Percentiles rank a stretch among this genome's conserved stretches.
Evolutionary conservation across 23 tunicate genomes (phyloP).

Genomic region (Halocynthia roretzi): DNA sequence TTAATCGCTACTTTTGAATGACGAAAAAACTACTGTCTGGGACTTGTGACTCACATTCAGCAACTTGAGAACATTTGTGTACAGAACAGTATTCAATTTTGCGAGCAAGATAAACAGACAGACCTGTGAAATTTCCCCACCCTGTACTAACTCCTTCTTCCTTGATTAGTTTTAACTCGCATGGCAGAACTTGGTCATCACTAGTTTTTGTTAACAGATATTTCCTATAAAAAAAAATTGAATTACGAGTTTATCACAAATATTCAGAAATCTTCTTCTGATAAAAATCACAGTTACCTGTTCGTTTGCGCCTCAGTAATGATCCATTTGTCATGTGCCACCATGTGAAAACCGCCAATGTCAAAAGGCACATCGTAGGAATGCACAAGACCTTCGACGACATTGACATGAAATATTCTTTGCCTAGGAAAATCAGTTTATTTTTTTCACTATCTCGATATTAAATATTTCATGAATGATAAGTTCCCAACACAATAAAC

Average conservation of each 20-base stretch:
- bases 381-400: constrained; percentile 54
- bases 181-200: constrained; percentile 39
- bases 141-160: constrained; percentile 86
- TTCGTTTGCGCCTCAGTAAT: constrained; percentile 67
- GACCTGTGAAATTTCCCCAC: constrained; percentile 54
- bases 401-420: constrained; percentile 62
- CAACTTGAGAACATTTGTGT: no score
- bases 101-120: neutral
- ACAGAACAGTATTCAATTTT: no score
- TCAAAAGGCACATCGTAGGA: constrained; percentile 28
- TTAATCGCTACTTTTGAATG: no score
- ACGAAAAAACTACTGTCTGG: no score
- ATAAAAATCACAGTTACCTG: constrained; percentile 30
- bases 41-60: no score
- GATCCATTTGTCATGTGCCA: constrained; percentile 59
- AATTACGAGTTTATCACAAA: neutral
- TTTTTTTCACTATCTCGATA: no score
- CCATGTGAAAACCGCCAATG: constrained; percentile 54
- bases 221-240: constrained; percentile 31
- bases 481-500: no score
- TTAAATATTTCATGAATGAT: no score
- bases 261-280: neutral
- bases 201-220: constrained; percentile 30
- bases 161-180: constrained; percentile 40
- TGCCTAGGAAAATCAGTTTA: constrained; percentile 23